phyloP scores from a whole-genome alignment of 2,888 invertebrate genomes.

The Erebia ligea region DNA sequence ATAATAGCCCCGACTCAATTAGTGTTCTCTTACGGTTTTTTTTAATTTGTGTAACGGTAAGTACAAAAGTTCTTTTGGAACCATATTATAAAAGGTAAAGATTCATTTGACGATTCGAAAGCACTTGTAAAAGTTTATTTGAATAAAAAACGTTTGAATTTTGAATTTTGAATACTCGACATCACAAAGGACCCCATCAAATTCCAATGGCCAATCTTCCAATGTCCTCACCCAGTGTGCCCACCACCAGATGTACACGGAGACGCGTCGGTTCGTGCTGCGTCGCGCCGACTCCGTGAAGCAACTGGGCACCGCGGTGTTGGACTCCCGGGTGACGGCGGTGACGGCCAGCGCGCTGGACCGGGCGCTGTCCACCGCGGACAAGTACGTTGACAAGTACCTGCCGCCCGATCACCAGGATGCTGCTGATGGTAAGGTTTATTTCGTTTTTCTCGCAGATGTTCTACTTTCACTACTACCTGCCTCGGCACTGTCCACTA shows the following conservation, averaged over 20 bases:
- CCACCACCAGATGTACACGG: slow-evolving; percentile 86
- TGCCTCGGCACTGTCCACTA: no score
- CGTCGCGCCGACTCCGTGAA: slow-evolving; percentile 93
- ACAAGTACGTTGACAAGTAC: slow-evolving; percentile 92
- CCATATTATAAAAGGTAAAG: no score
- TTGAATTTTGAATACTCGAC: no score
- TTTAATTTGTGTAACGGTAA: no score
- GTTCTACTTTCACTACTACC: background rate
- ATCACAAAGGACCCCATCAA: no score
- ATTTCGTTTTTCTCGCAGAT: background rate
- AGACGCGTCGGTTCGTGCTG: slow-evolving; percentile 90
- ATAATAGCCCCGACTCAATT: no score
- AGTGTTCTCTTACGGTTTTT: no score
- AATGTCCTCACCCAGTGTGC: background rate
- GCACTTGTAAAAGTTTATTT: no score
- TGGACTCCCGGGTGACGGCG: slow-evolving; percentile 87
- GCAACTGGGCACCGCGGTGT: slow-evolving; percentile 87
- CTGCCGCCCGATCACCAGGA: slow-evolving; percentile 88
- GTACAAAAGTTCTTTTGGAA: no score
- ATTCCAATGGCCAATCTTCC: background rate
- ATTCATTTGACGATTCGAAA: no score
- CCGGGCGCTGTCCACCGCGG: slow-evolving; percentile 89
- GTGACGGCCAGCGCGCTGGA: slow-evolving; percentile 90
- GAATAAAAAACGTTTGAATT: no score
- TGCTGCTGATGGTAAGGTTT: slow-evolving; percentile 82